Evolutionary conservation across 2,888 invertebrate species (phyloP).

Genomic region (Brachycybe producta): DNA sequence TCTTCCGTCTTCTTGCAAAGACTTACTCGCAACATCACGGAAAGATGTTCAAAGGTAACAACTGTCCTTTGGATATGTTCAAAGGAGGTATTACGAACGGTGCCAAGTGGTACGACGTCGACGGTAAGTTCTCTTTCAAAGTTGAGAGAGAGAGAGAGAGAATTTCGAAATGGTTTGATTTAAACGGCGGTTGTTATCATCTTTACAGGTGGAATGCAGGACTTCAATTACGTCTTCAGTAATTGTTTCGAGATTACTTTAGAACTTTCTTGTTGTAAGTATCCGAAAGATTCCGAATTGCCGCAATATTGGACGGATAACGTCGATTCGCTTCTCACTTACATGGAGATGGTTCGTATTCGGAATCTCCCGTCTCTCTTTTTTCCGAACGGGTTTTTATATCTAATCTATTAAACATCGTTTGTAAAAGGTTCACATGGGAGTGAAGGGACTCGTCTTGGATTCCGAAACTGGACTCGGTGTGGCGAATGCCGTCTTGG

Average conservation of each 20-base stretch:
- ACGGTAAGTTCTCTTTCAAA: conserved; percentile 59
- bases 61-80: conserved; percentile 54
- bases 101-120: conserved; percentile 70
- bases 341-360: conserved; percentile 69
- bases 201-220: conserved; percentile 86
- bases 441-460: conserved; percentile 43
- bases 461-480: conserved; percentile 48
- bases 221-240: conserved; percentile 88
- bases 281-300: conserved; percentile 57
- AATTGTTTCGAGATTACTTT: conserved; percentile 89
- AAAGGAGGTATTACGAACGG: conserved; percentile 76
- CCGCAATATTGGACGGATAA: conserved; percentile 79
- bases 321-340: conserved; percentile 64
- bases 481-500: conserved; percentile 58
- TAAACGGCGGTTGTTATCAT: conserved; percentile 23
- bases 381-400: no score
- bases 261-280: conserved; percentile 90
- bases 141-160: no score
- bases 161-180: conserved; percentile 22
- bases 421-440: conserved; percentile 34
- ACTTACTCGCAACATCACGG: conserved; percentile 60
- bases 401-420: conserved; percentile 7
- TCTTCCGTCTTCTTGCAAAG: conserved; percentile 65
- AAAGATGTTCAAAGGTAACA: conserved; percentile 55
- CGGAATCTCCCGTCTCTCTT: no score